Base-by-base conservation (phyloP, 2,797 vertebrate species). In the Siniperca obscura region DNA sequence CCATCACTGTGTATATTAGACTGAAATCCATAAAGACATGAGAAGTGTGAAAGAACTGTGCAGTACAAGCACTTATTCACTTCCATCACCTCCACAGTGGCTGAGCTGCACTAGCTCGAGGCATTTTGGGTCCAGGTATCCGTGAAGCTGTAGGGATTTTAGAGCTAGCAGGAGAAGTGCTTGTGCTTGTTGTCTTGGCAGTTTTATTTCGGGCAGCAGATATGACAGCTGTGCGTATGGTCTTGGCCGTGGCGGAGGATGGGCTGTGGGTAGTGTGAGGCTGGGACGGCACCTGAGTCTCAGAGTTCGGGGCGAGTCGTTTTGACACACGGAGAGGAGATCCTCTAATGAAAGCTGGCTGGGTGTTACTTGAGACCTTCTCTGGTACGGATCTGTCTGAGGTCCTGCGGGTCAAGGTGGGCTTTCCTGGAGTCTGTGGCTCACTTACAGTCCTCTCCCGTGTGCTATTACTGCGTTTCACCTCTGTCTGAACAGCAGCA, bases 141-240 rank as follows among this genome's bases (percentile, higher is more conserved):
- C 94, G 89, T 61, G 94, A 90, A 53, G 85, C 79, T n/a, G 88
- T 57, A 6, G 93, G 81, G 46, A 72, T 85, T 90, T 94, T 96
- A 36, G 93, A 87, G 66, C 70, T 79, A 27, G 71, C n/a, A 10
- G 89, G 68, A 57, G 91, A 85, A 50, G 77, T 7, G 53, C 78
- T 80, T 3, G 86, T 25, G 75, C 80, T 84, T 22, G 90, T 75
- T 0, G 90, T 90, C 90, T 95, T 96, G 75, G 91, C 82, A 0
- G 87, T 88, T 92, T 96, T 96, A 79, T 72, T 92, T 27, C 88
- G 90, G 46, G 95, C 94, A 50, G 94, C 95, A 0, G 93, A 91
- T 83, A 95, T 94, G 64, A 95, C 94, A 17, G 96, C 85, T 0
- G 95, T 96, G 78, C 96, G 95, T 83, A 96, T 93, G 11, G 93